Percentiles rank a stretch among this genome's conserved stretches.
phyloP scores from a whole-genome alignment of 30 jellyfish, hydroid and myxozoan species.

The Calvadosia cruxmelitensis region DNA sequence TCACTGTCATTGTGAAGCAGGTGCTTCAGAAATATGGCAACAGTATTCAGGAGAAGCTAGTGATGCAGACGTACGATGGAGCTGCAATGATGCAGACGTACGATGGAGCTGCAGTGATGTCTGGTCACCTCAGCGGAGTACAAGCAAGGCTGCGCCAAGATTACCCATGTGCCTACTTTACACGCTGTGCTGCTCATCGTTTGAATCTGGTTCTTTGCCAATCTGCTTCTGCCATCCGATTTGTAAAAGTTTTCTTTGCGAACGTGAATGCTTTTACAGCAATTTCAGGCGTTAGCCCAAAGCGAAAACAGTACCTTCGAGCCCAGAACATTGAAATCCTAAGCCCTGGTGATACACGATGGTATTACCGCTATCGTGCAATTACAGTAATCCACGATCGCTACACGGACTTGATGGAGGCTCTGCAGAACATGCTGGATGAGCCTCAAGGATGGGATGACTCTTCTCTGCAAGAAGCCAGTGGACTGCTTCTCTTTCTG shows the following conservation, averaged over 20 bases:
- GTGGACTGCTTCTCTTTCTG: constrained; percentile 21
- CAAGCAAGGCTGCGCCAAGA: constrained; percentile 26
- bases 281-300: constrained; percentile 18
- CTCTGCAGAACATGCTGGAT: constrained; percentile 9
- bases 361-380: constrained; percentile 36
- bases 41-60: constrained; percentile 22
- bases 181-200: constrained; percentile 43
- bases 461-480: constrained; percentile 20
- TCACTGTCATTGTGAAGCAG: constrained; percentile 12
- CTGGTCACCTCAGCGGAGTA: constrained; percentile 32
- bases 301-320: constrained; percentile 16
- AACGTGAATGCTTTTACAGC: constrained; percentile 26
- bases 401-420: constrained; percentile 4
- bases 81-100: constrained; percentile 33
- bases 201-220: constrained; percentile 30
- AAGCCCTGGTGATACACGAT: constrained; percentile 45
- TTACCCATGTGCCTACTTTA: constrained; percentile 19
- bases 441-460: constrained; percentile 13
- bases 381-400: neutral
- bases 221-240: constrained; percentile 22
- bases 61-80: too few species aligned
- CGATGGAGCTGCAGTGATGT: constrained; percentile 39
- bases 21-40: constrained; percentile 5
- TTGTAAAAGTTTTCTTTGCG: constrained; percentile 33
- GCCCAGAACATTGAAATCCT: constrained; percentile 29